Evolutionary conservation across 23 tunicate species (phyloP).

Genomic region (Trididemnum miniatum): DNA sequence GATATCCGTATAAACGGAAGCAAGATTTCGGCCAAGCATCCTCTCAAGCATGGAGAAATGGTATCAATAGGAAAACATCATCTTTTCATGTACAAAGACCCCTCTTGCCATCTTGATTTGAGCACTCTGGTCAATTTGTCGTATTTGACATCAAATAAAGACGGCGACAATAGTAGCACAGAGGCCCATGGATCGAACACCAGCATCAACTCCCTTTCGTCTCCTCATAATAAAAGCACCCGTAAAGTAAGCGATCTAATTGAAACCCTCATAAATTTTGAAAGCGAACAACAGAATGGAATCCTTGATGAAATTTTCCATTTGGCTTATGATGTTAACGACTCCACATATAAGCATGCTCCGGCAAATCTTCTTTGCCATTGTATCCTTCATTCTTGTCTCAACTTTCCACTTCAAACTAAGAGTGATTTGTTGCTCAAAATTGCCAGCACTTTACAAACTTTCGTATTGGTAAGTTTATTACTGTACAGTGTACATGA

Average conservation of each 20-base stretch:
- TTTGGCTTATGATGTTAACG: constrained; percentile 21
- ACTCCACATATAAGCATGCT: constrained; percentile 8
- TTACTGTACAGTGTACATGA: too few relatives aligned
- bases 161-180: constrained; percentile 1
- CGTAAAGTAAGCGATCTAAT: not conserved
- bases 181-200: not conserved
- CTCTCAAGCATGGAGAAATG: constrained; percentile 72
- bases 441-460: constrained; percentile 75
- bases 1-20: constrained; percentile 62
- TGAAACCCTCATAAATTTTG: constrained; percentile 45
- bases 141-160: not conserved
- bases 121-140: constrained; percentile 29
- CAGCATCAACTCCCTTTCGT: not conserved
- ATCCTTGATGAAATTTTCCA: constrained; percentile 54
- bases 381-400: constrained; percentile 67
- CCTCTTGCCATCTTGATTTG: constrained; percentile 53
- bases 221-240: not conserved
- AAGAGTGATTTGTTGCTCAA: constrained; percentile 57
- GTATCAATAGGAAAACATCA: constrained; percentile 62
- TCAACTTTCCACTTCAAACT: constrained; percentile 54
- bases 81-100: constrained; percentile 88
- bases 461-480: constrained; percentile 72
- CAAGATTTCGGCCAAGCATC: constrained; percentile 37
- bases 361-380: constrained; percentile 72
- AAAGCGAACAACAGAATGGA: constrained; percentile 40